Conservation (phyloP, 2,888 invertebrate species). For the Melitaea athalia region DNA sequence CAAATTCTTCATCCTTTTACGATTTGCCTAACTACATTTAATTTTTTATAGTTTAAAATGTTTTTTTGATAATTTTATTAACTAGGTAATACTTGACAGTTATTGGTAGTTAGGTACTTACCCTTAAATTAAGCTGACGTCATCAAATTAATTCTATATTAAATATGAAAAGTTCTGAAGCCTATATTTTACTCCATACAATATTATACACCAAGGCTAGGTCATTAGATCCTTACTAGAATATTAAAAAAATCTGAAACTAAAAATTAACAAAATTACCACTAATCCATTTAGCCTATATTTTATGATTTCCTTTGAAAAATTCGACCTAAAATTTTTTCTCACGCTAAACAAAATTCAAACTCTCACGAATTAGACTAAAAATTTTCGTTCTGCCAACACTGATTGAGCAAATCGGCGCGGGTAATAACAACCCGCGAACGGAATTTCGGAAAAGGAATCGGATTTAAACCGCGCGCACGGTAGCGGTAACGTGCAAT, state of each 20-base stretch:
- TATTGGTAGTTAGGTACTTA: too few relatives aligned
- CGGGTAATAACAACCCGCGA: conserved; percentile 72
- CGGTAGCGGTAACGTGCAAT: conserved; percentile 81
- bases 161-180: not conserved
- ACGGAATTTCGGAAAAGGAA: conserved; percentile 69
- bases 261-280: conserved; percentile 35
- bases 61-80: too few relatives aligned
- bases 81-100: too few relatives aligned
- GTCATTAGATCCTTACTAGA: conserved; percentile 9
- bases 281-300: conserved; percentile 38
- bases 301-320: conserved; percentile 36
- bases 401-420: conserved; percentile 74
- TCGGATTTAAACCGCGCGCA: conserved; percentile 64
- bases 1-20: too few relatives aligned
- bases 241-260: conserved; percentile 27
- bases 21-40: too few relatives aligned
- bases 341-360: conserved; percentile 71
- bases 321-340: conserved; percentile 48
- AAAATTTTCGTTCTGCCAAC: conserved; percentile 70
- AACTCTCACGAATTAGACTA: conserved; percentile 77
- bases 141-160: not conserved
- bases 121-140: not conserved
- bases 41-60: too few relatives aligned
- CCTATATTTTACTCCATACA: not conserved
- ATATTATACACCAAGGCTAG: not conserved